Percentiles rank a stretch among this genome's conserved stretches.
phyloP scores from a whole-genome alignment of 2,113 vertebrate genomes.

The Athene noctua region DNA sequence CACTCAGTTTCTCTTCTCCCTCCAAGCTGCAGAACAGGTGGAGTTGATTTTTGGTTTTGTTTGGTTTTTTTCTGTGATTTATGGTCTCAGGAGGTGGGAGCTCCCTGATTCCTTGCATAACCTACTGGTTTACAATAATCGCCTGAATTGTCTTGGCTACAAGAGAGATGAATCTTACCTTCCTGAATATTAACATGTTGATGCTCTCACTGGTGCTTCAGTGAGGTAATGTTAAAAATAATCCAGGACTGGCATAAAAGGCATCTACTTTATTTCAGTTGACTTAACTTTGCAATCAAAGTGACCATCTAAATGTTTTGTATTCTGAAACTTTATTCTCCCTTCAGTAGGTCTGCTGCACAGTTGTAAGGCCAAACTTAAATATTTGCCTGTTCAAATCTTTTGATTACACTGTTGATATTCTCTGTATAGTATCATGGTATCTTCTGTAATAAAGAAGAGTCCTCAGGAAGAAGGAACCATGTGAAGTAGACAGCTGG shows the following conservation, averaged over 20 bases:
- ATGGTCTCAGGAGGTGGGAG: neutral
- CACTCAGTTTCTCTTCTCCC: neutral
- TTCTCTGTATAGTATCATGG: neutral
- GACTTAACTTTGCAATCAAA: neutral
- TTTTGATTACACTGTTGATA: neutral
- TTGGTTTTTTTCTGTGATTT: neutral
- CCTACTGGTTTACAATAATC: neutral
- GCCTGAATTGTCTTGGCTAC: neutral
- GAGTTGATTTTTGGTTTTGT: neutral
- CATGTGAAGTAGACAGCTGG: neutral
- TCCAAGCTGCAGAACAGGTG: neutral
- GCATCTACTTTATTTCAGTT: neutral
- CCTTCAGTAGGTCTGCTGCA: neutral
- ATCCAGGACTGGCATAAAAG: neutral
- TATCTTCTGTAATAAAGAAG: neutral
- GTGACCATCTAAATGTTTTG: neutral
- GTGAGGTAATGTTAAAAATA: neutral
- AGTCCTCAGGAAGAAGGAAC: neutral
- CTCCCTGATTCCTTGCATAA: neutral
- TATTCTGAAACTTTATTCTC: neutral
- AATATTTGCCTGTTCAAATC: neutral
- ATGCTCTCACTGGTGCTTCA: neutral
- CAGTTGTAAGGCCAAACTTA: neutral
- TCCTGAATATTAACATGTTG: neutral
- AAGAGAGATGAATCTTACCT: neutral